Conservation (phyloP, 2,113 vertebrate genomes). For the Semnornis frantzii region DNA sequence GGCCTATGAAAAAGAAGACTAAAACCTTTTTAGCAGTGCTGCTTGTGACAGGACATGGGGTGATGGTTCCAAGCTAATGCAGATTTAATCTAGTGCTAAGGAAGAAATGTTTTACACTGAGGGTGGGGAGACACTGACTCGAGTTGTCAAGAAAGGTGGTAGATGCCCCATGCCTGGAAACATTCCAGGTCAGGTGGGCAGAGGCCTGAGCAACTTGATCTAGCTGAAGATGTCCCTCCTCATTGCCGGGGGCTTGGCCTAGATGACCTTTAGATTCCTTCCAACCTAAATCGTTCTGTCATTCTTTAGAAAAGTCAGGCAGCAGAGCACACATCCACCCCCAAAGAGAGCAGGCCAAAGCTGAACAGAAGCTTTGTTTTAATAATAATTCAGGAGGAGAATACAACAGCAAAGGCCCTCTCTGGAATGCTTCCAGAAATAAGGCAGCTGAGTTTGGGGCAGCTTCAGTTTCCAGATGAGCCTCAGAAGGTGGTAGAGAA, state of each 20-base stretch:
- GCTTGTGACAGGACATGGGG: not conserved
- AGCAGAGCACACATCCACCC: not conserved
- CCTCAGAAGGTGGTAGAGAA: not conserved
- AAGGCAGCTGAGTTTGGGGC: not conserved
- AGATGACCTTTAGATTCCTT: not conserved
- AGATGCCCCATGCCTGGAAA: not conserved
- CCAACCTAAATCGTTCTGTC: not conserved
- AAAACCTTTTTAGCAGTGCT: not conserved
- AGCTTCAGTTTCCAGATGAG: fast-evolving
- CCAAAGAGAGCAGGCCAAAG: not conserved
- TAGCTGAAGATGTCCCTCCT: not conserved
- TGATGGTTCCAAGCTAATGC: not conserved
- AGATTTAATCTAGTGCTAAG: not conserved
- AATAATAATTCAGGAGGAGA: constrained; percentile 1
- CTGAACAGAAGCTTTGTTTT: constrained; percentile 3
- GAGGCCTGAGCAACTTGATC: not conserved
- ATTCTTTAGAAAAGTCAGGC: not conserved
- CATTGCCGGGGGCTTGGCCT: not conserved
- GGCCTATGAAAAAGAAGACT: not conserved
- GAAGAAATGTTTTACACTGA: not conserved
- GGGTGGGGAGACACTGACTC: not conserved
- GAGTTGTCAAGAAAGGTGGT: not conserved
- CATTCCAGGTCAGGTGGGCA: not conserved
- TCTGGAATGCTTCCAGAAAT: constrained; percentile 18
- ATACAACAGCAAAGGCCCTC: not conserved